Evolutionary conservation across 53 echinoderm and acorn worm species (phyloP), one percentile per base, ranked within the genome.

Genomic region (Antedon mediterranea): DNA sequence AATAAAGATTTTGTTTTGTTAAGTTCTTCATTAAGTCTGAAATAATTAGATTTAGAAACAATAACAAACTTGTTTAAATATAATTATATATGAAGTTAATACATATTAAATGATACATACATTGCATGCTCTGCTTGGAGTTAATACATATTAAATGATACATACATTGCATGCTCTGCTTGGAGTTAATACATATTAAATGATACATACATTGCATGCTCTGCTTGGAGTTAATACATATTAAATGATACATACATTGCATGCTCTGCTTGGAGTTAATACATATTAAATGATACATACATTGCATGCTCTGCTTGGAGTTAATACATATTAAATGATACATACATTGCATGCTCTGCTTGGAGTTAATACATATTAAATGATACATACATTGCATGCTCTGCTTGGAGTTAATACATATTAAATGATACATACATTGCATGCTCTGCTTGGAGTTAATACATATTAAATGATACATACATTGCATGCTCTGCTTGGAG

Each of bases 171-270:
- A 77, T 82, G 73, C 28, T 84, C 79, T 7, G 37, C 72, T 73
- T 89, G 37, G 15, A 92, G 84, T 32, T 88, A n/a, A n/a, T n/a
- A n/a, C n/a, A n/a, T n/a, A n/a, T n/a, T n/a, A n/a, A n/a, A 43
- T 28, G 0, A 3, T 29, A 82, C 83, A 44, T 79, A 92, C 92
- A 72, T 73, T 34, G 74, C 76, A 77, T 82, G 73, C 28, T 84
- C 79, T 7, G 37, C 72, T 73, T 89, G 37, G 15, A 92, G 84
- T 32, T 88, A n/a, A n/a, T n/a, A n/a, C n/a, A n/a, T n/a, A n/a
- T n/a, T n/a, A n/a, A n/a, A 43, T 28, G 0, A 3, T 29, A 82
- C 83, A 44, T 79, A 92, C 92, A 72, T 73, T 34, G 74, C 76
- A 77, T 82, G 73, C 28, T 84, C 79, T 7, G 37, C 72, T 73